Evolutionary conservation across 2,888 invertebrate genomes (phyloP).

Genomic region (Carpatolechia fugitivella): DNA sequence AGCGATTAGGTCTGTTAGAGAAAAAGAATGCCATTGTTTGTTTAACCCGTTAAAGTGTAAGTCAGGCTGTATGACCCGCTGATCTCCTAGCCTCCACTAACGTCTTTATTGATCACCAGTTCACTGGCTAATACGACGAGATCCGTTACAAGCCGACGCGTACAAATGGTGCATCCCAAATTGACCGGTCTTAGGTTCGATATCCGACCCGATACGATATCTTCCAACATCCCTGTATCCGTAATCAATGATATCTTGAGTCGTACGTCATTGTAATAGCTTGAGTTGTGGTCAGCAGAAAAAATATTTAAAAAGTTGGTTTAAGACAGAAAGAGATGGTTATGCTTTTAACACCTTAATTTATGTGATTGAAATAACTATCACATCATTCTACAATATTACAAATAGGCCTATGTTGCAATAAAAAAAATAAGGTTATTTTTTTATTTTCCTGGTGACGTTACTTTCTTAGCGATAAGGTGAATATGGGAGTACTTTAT

Average conservation of each 20-base stretch:
- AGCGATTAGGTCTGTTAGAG: too few species aligned
- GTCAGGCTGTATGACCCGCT: conserved; percentile 13
- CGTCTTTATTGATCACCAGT: conserved; percentile 49
- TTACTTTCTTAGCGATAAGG: not conserved
- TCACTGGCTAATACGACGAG: conserved; percentile 41
- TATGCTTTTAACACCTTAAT: not conserved
- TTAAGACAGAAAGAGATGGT: too few species aligned
- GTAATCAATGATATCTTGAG: conserved; percentile 37
- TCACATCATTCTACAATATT: too few species aligned
- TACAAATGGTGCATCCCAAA: conserved; percentile 54
- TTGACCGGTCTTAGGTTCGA: conserved; percentile 33
- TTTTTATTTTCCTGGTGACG: too few species aligned
- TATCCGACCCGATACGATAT: conserved; percentile 31
- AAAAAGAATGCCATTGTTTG: too few species aligned
- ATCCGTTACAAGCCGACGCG: conserved; percentile 41
- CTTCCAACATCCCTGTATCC: conserved; percentile 33
- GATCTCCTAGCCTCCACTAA: conserved; percentile 29
- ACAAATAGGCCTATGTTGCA: too few species aligned
- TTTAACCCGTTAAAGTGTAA: too few species aligned
- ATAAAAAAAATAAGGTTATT: too few species aligned
- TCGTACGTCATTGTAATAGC: conserved; percentile 36
- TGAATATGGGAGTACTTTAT: conserved; percentile 1
- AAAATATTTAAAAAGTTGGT: not conserved
- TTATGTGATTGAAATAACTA: too few species aligned
- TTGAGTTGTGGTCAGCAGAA: not conserved